Evolutionary conservation across 1,140 invertebrate genomes (phyloP).

Genomic region (Camponotus vicinus): DNA sequence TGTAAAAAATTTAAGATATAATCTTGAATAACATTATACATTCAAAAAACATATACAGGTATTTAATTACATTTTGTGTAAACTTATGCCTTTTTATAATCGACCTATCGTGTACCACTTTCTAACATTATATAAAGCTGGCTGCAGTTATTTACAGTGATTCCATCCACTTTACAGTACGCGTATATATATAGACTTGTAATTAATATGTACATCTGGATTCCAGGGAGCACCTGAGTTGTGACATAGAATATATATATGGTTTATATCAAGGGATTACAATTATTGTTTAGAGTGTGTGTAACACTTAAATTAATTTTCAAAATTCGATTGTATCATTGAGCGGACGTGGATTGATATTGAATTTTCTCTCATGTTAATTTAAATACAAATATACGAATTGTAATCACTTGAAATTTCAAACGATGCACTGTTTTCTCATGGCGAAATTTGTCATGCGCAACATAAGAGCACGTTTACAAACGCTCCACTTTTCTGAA

Average conservation of each 20-base stretch:
- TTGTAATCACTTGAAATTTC: neutral
- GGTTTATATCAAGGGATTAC: neutral
- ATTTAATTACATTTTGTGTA: slow-evolving; percentile 1
- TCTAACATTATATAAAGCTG: slow-evolving; percentile 44
- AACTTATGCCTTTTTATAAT: neutral
- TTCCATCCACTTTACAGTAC: slow-evolving; percentile 61
- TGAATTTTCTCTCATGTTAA: slow-evolving; percentile 15
- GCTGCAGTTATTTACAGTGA: slow-evolving; percentile 46
- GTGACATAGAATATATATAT: slow-evolving; percentile 20
- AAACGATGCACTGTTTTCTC: slow-evolving; percentile 8
- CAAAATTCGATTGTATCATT: slow-evolving; percentile 55
- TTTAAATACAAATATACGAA: neutral
- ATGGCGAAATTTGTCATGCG: slow-evolving; percentile 7
- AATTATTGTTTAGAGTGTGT: neutral
- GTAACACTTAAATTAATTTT: neutral
- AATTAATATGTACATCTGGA: slow-evolving; percentile 64
- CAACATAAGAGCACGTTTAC: neutral
- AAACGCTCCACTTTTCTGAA: neutral
- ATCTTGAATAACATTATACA: neutral
- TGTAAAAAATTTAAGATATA: neutral
- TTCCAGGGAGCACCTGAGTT: slow-evolving; percentile 45
- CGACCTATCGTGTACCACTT: slow-evolving; percentile 40
- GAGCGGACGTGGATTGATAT: slow-evolving; percentile 11
- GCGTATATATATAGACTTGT: slow-evolving; percentile 7
- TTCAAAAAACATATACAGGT: neutral